These are phyloP conservation scores for Athalia rosae DNA, from an alignment of 2,888 invertebrate species.

Conservation along the genomic window DNA sequence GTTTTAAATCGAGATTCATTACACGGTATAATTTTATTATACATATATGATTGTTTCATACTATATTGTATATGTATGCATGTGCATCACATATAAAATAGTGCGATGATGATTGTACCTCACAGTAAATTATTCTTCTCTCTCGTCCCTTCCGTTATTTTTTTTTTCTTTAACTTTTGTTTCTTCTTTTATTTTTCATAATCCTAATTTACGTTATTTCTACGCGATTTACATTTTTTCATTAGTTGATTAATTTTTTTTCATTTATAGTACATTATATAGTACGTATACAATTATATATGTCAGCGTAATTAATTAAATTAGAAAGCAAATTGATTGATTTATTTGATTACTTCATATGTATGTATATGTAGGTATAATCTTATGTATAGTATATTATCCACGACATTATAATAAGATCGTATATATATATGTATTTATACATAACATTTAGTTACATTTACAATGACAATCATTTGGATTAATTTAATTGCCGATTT, in stretches of 20 bases:
- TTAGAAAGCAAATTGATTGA: too few species aligned
- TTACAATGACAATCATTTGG: background rate
- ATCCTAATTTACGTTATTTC: background rate
- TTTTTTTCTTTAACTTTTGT: background rate
- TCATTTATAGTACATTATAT: too few species aligned
- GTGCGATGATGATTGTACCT: constrained; percentile 31
- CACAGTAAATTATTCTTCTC: constrained; percentile 33
- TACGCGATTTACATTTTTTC: too few species aligned
- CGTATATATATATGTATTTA: background rate
- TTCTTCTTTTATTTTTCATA: background rate
- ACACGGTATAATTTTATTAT: background rate
- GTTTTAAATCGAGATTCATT: background rate
- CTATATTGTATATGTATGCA: too few species aligned
- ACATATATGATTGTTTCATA: too few species aligned
- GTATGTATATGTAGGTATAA: too few species aligned
- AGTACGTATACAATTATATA: too few species aligned
- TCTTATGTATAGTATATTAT: background rate
- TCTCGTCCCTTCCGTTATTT: background rate
- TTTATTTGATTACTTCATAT: too few species aligned
- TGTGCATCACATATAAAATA: too few species aligned
- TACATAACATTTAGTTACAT: constrained; percentile 2
- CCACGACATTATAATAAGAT: background rate
- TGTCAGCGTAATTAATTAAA: too few species aligned
- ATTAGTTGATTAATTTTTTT: background rate
- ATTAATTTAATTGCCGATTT: too few species aligned